Evolutionary conservation across 2,113 vertebrate species (phyloP), one percentile per base, ranked within the genome.

Genomic region (Donacobius atricapilla): DNA sequence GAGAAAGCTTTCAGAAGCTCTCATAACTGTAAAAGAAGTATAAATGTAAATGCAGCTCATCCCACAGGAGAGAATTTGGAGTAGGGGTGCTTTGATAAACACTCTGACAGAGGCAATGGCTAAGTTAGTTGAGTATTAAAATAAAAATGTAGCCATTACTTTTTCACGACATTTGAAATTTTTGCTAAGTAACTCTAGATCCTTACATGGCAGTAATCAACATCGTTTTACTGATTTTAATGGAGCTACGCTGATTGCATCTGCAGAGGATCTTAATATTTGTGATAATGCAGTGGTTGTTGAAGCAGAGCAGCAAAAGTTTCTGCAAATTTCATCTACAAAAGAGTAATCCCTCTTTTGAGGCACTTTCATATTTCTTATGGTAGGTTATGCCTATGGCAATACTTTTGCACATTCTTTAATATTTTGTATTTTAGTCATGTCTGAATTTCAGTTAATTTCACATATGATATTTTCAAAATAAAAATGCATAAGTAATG

Each of bases 391-490:
- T 82, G 31, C 44, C 81, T 87, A 28, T 68, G 42, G 51, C 60
- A 21, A 71, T 85, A 69, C 28, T 82, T 79, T 83, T 94, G 88
- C 75, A 91, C 81, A 56, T 77, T 81, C 65, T 82, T 90, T 57
- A 79, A 20, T 83, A 54, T 93, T 93, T 83, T 83, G 20, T 92
- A 51, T 88, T 95, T 95, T 73, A 81, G 37, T 78, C 21, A 27
- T 30, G 44, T 81, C 47, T 93, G 79, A 92, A 75, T 95, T 90
- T 80, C 90, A 76, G 2, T 88, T 70, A 45, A 66, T 90, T 93
- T 93, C 44, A 83, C 24, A 13, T 48, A 57, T 57, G 40, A 17
- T 90, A 50, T 90, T 96, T 96, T 94, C 24, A 78, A 93, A 82
- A 57, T 70, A 70, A 15, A 18, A 73, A 83, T 77, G 80, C 0